Conservation (phyloP, 1,140 invertebrate species). For the Panagrolaimus sp. region DNA sequence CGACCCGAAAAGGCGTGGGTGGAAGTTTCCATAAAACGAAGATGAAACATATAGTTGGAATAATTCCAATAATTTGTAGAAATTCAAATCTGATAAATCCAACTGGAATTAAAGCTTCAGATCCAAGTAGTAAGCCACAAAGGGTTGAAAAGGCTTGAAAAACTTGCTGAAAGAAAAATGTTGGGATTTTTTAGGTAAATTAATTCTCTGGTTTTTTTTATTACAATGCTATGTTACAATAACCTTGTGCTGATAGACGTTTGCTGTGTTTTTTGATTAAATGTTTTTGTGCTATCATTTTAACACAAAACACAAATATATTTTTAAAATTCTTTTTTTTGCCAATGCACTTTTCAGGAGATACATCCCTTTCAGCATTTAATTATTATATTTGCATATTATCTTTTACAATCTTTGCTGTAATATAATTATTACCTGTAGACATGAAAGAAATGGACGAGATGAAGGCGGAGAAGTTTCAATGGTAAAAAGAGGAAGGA, state of each 20-base stretch:
- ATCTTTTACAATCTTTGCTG: background rate
- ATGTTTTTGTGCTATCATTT: no score
- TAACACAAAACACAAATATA: no score
- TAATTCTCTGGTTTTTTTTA: no score
- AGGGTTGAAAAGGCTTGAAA: slow-evolving; percentile 19
- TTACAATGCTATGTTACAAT: no score
- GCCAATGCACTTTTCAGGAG: no score
- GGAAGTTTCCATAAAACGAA: slow-evolving; percentile 10
- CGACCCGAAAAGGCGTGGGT: slow-evolving; percentile 1
- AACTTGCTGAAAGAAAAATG: slow-evolving; percentile 16
- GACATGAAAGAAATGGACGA: slow-evolving; percentile 6
- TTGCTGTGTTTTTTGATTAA: no score
- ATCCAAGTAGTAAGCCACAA: slow-evolving; percentile 15
- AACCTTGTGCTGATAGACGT: no score
- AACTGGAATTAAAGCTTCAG: slow-evolving; percentile 13
- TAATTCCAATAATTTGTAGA: slow-evolving; percentile 19
- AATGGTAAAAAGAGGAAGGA: slow-evolving; percentile 17
- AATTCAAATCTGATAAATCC: background rate
- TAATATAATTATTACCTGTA: slow-evolving; percentile 10
- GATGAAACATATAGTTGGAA: slow-evolving; percentile 15
- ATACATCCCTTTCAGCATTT: no score
- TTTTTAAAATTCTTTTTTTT: no score
- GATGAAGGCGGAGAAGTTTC: slow-evolving; percentile 3
- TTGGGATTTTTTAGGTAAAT: background rate
- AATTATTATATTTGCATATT: no score